Conservation (phyloP, 2,888 invertebrate species). For the Odontothrips loti region DNA sequence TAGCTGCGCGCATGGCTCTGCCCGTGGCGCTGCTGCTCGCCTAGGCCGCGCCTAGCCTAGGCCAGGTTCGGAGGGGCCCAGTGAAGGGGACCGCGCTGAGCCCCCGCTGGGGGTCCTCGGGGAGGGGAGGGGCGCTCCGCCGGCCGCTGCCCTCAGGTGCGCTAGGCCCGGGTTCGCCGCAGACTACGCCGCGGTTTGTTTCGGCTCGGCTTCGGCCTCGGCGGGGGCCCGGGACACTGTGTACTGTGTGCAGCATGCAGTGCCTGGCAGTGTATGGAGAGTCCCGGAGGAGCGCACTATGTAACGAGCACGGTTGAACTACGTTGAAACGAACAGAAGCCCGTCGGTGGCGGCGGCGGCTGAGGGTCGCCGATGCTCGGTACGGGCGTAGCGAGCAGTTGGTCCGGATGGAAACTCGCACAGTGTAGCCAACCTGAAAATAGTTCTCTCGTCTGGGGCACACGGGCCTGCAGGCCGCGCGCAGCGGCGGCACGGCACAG, state of each 20-base stretch:
- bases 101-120: background rate
- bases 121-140: background rate
- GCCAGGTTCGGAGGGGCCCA: background rate
- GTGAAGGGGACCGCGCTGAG: background rate
- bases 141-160: slow-evolving; percentile 19
- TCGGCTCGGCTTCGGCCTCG: background rate
- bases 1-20: background rate
- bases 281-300: no score
- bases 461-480: background rate
- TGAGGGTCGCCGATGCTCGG: no score
- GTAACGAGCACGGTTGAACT: no score
- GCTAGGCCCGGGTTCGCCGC: background rate
- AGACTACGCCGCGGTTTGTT: background rate
- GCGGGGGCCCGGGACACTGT: background rate
- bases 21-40: background rate
- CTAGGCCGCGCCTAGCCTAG: background rate
- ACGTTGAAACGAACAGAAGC: background rate
- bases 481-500: background rate
- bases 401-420: no score
- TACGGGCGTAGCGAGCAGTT: no score
- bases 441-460: background rate
- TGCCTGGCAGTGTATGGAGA: no score
- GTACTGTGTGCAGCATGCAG: no score
- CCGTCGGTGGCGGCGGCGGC: no score
- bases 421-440: slow-evolving; percentile 22